These are phyloP conservation scores for Eretmocerus hayati DNA, from an alignment of 2,888 invertebrate species.

Conservation along the genomic window DNA sequence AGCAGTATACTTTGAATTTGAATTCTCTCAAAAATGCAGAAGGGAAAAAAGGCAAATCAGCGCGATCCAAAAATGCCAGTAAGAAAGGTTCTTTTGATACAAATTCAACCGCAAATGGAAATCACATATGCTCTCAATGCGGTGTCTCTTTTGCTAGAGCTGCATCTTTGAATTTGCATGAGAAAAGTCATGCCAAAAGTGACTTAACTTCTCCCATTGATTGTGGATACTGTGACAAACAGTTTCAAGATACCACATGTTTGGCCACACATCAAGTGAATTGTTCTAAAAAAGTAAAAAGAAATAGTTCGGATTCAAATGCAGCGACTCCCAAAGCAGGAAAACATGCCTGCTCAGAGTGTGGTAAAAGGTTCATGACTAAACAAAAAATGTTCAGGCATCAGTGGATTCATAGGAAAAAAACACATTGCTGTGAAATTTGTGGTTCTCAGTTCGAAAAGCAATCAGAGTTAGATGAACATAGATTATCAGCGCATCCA, in stretches of 20 bases:
- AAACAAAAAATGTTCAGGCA: slow-evolving; percentile 49
- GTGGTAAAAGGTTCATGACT: slow-evolving; percentile 47
- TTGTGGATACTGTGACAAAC: slow-evolving; percentile 49
- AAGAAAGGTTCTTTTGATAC: too few relatives aligned
- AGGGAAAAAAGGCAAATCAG: not conserved
- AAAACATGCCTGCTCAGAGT: slow-evolving; percentile 46
- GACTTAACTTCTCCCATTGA: slow-evolving; percentile 39
- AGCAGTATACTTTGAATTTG: not conserved
- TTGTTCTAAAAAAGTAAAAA: slow-evolving; percentile 39
- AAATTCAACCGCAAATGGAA: too few relatives aligned
- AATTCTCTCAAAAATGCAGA: not conserved
- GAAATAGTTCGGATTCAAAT: slow-evolving; percentile 32
- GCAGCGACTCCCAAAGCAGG: slow-evolving; percentile 36
- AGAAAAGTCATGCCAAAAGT: slow-evolving; percentile 32
- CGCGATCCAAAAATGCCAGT: not conserved
- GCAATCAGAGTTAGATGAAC: slow-evolving; percentile 44
- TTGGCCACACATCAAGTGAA: slow-evolving; percentile 44
- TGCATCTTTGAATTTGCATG: slow-evolving; percentile 46
- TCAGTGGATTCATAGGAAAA: slow-evolving; percentile 48
- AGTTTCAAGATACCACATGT: slow-evolving; percentile 45
- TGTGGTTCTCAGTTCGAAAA: slow-evolving; percentile 45
- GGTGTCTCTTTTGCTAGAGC: too few relatives aligned
- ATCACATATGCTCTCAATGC: too few relatives aligned
- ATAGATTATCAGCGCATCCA: slow-evolving; percentile 45
- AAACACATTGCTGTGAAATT: slow-evolving; percentile 46